Evolutionary conservation across 2,888 invertebrate genomes (phyloP), one percentile per base, ranked within the genome.

Genomic region (Allophyes oxyacanthae): DNA sequence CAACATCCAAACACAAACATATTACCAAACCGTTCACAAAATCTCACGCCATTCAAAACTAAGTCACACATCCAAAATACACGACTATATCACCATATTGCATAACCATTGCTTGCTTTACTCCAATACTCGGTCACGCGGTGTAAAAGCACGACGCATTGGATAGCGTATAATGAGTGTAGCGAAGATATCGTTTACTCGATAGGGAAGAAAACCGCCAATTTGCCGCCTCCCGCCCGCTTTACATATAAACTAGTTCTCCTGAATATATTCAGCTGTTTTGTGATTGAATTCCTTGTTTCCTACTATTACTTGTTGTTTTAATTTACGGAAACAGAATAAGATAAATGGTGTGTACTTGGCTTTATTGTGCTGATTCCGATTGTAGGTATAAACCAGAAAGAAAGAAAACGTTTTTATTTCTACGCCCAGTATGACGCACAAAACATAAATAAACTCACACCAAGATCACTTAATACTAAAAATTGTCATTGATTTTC

Each of bases 241-340:
- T 66, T 70, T 64, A 70, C 65, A 70, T 66, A 64, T 66, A 66
- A 66, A 66, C 65, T 66, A 57, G 64, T 52, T 70, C 52, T 44
- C 15, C 20, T 42, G 71, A 66, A 70, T 66, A 70, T 9, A 66
- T 71, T 55, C 45, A 60, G 40, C 66, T 71, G 72, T 52, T 65
- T 55, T 61, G 61, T 66, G 67, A 68, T 68, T 71, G 61, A 66
- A 72, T 52, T 55, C 48, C 20, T 42, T 66, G 61, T 60, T 52
- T 51, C 32, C 37, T 71, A 28, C 49, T 68, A 61, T 60, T 71
- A 51, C 48, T 65, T 64, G 33, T 60, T 71, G 54, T 67, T 67
- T 71, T 60, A 33, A 48, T 25, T 44, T 30, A 26, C 26, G 20
- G 2, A 4, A 20, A 20, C 20, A 20, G n/a, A 0, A 0, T 3